Evolutionary conservation across 1,140 invertebrate genomes (phyloP).

Genomic region (Bombyx mandarina): DNA sequence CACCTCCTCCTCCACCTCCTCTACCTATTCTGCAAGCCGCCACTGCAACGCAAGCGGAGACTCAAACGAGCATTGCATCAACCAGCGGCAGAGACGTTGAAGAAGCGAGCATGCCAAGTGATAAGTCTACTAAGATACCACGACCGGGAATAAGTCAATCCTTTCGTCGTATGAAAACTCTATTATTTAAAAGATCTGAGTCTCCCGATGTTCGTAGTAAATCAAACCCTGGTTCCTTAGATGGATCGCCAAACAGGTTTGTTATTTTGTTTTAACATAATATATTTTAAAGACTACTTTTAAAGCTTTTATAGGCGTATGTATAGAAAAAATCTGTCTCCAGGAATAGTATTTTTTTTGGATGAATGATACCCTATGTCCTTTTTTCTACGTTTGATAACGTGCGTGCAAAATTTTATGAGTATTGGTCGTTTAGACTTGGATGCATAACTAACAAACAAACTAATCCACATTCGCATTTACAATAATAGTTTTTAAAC

Average conservation of each 20-base stretch:
- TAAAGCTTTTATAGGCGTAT: no score
- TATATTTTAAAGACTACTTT: no score
- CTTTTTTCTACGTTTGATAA: no score
- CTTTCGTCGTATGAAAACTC: constrained; percentile 35
- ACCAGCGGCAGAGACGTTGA: constrained; percentile 21
- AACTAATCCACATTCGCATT: no score
- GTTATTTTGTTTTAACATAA: no score
- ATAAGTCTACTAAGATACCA: constrained; percentile 20
- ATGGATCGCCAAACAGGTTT: constrained; percentile 25
- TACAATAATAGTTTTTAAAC: no score
- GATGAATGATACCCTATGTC: no score
- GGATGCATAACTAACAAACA: no score
- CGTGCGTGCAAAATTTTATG: no score
- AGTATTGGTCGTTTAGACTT: no score
- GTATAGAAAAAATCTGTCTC: not conserved
- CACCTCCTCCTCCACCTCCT: constrained; percentile 1
- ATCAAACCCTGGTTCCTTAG: constrained; percentile 21
- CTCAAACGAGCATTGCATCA: constrained; percentile 10
- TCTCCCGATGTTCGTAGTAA: constrained; percentile 5
- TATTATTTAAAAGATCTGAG: constrained; percentile 24
- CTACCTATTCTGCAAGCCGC: not conserved
- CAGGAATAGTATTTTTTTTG: not conserved
- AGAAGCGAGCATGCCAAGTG: constrained; percentile 12
- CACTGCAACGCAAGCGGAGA: constrained; percentile 5
- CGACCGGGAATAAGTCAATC: constrained; percentile 34